Evolutionary conservation across 2,113 vertebrate genomes (phyloP).

Genomic region (Colius striatus): DNA sequence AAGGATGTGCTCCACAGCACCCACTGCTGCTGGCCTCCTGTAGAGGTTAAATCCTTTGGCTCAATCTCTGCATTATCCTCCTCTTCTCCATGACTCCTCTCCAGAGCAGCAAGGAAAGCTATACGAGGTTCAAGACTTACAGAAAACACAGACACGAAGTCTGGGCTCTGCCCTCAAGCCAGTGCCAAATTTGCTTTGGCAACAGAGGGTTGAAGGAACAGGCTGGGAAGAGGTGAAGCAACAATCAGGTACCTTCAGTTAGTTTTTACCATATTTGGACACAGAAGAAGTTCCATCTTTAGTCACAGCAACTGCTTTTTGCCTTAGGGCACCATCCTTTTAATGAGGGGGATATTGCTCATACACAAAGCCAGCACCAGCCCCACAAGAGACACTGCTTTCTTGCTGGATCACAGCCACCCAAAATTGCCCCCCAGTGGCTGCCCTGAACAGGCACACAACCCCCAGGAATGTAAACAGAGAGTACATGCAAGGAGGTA

Average conservation of each 20-base stretch:
- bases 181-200: not conserved
- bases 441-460: not conserved
- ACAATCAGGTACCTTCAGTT: not conserved
- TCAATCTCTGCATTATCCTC: accelerated
- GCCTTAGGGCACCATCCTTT: not conserved
- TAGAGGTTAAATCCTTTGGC: not conserved
- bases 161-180: not conserved
- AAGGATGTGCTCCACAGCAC: not conserved
- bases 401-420: not conserved
- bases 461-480: not conserved
- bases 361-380: not conserved
- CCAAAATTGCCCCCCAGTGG: not conserved
- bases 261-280: not conserved
- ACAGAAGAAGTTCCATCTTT: not conserved
- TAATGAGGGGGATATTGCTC: not conserved
- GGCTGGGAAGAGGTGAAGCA: not conserved
- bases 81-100: not conserved
- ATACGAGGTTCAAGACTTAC: not conserved
- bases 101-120: not conserved
- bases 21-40: not conserved
- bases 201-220: accelerated
- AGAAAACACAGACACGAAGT: not conserved
- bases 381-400: not conserved
- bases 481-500: accelerated
- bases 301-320: not conserved